Evolutionary conservation across 2,888 invertebrate species (phyloP), one percentile per base, ranked within the genome.

Genomic region (Lasius platythorax): DNA sequence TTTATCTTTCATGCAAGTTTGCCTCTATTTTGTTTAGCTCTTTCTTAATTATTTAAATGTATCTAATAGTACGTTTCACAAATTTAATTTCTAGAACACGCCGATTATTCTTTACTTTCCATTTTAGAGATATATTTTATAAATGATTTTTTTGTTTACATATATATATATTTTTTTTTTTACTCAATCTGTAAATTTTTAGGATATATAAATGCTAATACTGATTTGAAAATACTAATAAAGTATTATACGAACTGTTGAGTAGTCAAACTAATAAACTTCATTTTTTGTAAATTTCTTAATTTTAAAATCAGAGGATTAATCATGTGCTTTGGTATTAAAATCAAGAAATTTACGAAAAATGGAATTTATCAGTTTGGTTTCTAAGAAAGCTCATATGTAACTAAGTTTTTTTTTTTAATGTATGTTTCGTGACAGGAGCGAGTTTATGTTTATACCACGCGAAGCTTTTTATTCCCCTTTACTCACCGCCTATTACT

Each of bases 391-490:
- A n/a, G n/a, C 53, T 53, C 53, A n/a, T 50, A n/a, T n/a, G n/a
- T 66, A 66, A 12, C 23, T 43, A 40, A 15, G 43, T 40, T 67
- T 43, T 12, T 23, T 23, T 43, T 3, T 67, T 67, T 23, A 40
- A 67, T 43, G 12, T 12, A 67, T 8, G 23, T 67, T 53, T 67
- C 37, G 18, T 40, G 40, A 76, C 46, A 33, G 15, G 23, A 76
- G n/a, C 23, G 18, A 40, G 4, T 53, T 76, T 43, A 23, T 67
- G 37, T 4, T 40, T 40, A 12, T 40, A 12, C 12, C 46, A 67
- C 12, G 76, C 37, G 18, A 66, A 15, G 15, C 23, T 23, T 15
- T 18, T 53, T 23, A 15, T 33, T 43, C 18, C 18, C 66, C 56
- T 5, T 61, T 43, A 61, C 30, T 67, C 28, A 53, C 8, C 18